Evolutionary conservation across 2,888 invertebrate genomes (phyloP).

Genomic region (Macrostomum cliftonense): DNA sequence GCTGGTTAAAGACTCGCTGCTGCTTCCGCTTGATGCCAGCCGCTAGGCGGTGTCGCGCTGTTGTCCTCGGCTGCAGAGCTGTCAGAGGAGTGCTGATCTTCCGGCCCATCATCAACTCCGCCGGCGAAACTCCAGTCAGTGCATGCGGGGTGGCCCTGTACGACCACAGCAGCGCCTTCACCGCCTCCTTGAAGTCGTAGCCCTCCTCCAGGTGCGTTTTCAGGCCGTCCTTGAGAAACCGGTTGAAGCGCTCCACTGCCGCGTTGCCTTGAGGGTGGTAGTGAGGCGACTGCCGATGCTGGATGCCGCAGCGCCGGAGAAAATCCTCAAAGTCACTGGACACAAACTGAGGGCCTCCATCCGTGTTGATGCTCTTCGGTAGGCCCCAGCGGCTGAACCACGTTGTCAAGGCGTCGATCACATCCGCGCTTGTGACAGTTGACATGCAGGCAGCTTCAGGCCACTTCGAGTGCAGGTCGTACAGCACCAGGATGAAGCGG

Average conservation of each 20-base stretch:
- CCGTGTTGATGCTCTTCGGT: conserved; percentile 2
- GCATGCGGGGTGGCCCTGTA: conserved; percentile 3
- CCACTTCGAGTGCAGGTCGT: conserved; percentile 2
- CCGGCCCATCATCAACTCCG: conserved; percentile 2
- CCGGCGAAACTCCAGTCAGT: background rate
- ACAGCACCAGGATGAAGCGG: background rate
- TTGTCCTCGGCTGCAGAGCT: too few species aligned
- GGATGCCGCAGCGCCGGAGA: background rate
- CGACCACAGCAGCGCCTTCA: background rate
- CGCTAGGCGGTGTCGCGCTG: too few species aligned
- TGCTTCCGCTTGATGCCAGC: too few species aligned
- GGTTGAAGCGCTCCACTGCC: conserved; percentile 2
- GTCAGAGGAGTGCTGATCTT: background rate
- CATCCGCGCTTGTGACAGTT: background rate
- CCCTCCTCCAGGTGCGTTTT: conserved; percentile 1
- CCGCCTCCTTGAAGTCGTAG: background rate
- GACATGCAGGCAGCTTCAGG: conserved; percentile 2
- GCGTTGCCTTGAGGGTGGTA: background rate
- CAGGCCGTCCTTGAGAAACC: background rate
- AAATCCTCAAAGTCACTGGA: conserved; percentile 1
- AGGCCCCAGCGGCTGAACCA: too few species aligned
- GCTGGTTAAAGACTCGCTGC: too few species aligned
- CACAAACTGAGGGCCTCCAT: conserved; percentile 1
- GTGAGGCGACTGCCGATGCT: background rate
- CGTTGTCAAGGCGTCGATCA: conserved; percentile 1